Evolutionary conservation across 2,888 invertebrate genomes (phyloP).

Genomic region (Leptopilina syphax): DNA sequence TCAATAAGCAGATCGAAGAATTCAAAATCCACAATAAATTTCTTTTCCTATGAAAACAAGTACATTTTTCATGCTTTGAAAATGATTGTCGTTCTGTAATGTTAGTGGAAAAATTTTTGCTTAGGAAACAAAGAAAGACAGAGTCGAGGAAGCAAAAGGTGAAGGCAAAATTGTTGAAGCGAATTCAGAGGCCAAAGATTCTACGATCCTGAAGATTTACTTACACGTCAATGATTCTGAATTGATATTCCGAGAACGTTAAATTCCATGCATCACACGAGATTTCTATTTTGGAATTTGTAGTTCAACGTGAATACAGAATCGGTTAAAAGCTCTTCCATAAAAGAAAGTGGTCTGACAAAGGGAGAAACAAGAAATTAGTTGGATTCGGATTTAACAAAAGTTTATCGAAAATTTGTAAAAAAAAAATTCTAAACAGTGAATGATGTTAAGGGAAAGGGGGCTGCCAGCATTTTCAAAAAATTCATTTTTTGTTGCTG

Average conservation of each 20-base stretch:
- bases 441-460: no score
- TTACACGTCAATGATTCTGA: conserved; percentile 20
- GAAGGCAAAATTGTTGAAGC: conserved; percentile 13
- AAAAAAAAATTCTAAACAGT: no score
- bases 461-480: no score
- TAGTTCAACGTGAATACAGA: not conserved
- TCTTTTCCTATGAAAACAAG: no score
- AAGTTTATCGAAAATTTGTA: no score
- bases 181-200: conserved; percentile 18
- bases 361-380: no score
- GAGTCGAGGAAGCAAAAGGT: conserved; percentile 9
- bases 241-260: conserved; percentile 19
- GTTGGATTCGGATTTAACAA: no score
- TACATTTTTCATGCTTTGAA: no score
- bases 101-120: not conserved
- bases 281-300: conserved; percentile 26
- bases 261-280: not conserved
- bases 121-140: not conserved
- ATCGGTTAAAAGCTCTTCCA: not conserved
- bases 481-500: no score
- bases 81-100: no score
- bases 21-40: no score
- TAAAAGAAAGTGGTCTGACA: not conserved
- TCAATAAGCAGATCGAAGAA: no score
- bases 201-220: conserved; percentile 10